phyloP scores from a whole-genome alignment of 1,140 invertebrate genomes.

The Diorhabda sublineata region DNA sequence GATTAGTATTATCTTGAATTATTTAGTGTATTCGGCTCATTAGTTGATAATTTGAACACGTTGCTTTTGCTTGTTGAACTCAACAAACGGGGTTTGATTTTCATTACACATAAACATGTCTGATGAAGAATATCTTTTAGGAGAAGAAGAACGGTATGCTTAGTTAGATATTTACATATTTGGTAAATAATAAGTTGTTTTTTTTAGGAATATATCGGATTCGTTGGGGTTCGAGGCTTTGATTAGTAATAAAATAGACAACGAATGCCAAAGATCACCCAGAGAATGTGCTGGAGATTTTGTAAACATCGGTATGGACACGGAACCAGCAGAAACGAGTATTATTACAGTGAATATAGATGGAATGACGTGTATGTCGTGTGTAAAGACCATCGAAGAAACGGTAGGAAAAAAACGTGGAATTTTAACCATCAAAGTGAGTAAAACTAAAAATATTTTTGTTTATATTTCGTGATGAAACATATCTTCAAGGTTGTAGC shows the following conservation, averaged over 20 bases:
- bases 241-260: slow-evolving; percentile 29
- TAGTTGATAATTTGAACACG: too few species aligned
- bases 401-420: slow-evolving; percentile 58
- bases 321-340: slow-evolving; percentile 20
- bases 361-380: slow-evolving; percentile 83
- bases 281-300: slow-evolving; percentile 31
- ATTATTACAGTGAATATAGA: slow-evolving; percentile 54
- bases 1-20: too few species aligned
- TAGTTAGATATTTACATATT: too few species aligned
- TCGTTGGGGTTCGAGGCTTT: slow-evolving; percentile 38
- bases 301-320: slow-evolving; percentile 4
- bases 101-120: too few species aligned
- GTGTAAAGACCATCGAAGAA: slow-evolving; percentile 71
- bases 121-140: too few species aligned
- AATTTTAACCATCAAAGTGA: slow-evolving; percentile 62
- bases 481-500: background rate
- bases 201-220: slow-evolving; percentile 40
- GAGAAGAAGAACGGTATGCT: too few species aligned
- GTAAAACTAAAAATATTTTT: slow-evolving; percentile 6
- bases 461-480: too few species aligned
- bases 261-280: slow-evolving; percentile 21
- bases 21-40: too few species aligned
- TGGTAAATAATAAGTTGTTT: background rate
- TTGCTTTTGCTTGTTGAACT: too few species aligned
- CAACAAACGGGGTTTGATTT: too few species aligned